A percentile compares a stretch with the other conserved stretches of the same genome.
These are phyloP conservation scores for Phylloscopus whistleri DNA, from an alignment of 2,113 vertebrate genomes.

Conservation along the genomic window DNA sequence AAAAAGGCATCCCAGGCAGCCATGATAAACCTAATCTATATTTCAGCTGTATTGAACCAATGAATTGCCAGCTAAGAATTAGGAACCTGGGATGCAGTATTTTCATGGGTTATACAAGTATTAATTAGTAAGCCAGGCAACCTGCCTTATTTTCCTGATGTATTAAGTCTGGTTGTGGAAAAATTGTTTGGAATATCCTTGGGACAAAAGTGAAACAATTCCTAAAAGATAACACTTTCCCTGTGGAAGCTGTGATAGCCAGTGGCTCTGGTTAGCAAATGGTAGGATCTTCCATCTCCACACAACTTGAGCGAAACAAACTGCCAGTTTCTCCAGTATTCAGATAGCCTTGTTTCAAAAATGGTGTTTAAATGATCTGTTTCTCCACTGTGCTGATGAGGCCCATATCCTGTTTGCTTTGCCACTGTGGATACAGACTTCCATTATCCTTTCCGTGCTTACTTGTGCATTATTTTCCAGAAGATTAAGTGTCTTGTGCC, in stretches of 20 bases:
- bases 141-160: not conserved
- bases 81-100: not conserved
- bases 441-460: not conserved
- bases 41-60: not conserved
- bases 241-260: not conserved
- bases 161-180: not conserved
- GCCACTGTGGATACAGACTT: not conserved
- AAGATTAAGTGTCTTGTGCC: not conserved
- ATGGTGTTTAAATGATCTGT: not conserved
- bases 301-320: not conserved
- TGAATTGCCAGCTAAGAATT: not conserved
- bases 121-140: not conserved
- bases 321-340: not conserved
- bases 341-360: not conserved
- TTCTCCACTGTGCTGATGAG: not conserved
- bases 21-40: not conserved
- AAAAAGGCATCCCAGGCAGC: not conserved
- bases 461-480: not conserved
- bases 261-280: not conserved
- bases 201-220: not conserved
- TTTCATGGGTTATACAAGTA: not conserved
- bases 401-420: not conserved
- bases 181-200: not conserved
- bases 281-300: not conserved
- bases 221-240: not conserved